Percentiles rank a stretch among this genome's conserved stretches.
Evolutionary conservation across 2,888 invertebrate species (phyloP).

Genomic region (Lottia gigantea): DNA sequence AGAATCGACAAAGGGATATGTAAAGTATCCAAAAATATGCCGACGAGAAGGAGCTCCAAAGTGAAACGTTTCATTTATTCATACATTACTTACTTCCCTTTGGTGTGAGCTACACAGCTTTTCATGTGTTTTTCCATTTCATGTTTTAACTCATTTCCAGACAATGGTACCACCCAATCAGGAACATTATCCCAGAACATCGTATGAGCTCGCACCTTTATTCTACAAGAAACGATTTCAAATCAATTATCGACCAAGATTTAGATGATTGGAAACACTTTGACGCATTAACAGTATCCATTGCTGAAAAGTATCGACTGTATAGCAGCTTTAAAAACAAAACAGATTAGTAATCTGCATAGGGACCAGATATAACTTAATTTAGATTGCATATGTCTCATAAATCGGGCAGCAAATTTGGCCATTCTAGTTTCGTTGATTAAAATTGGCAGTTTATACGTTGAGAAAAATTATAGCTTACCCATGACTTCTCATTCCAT

Average conservation of each 20-base stretch:
- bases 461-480: neutral
- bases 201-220: constrained; percentile 16
- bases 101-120: constrained; percentile 6
- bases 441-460: too few species aligned
- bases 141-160: constrained; percentile 4
- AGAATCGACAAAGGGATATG: too few species aligned
- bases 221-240: neutral
- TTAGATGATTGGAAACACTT: too few species aligned
- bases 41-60: too few species aligned
- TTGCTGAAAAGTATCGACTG: neutral
- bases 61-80: too few species aligned
- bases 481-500: constrained; percentile 2
- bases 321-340: too few species aligned
- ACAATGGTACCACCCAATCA: neutral
- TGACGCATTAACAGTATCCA: neutral
- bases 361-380: too few species aligned
- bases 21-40: too few species aligned
- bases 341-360: too few species aligned
- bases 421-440: too few species aligned
- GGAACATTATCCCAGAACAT: constrained; percentile 15
- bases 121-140: constrained; percentile 15
- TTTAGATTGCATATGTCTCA: too few species aligned
- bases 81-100: constrained; percentile 14
- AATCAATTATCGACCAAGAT: neutral
- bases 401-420: too few species aligned